phyloP scores from a whole-genome alignment of 2,888 invertebrate species.

The Petrolisthes cinctipes region DNA sequence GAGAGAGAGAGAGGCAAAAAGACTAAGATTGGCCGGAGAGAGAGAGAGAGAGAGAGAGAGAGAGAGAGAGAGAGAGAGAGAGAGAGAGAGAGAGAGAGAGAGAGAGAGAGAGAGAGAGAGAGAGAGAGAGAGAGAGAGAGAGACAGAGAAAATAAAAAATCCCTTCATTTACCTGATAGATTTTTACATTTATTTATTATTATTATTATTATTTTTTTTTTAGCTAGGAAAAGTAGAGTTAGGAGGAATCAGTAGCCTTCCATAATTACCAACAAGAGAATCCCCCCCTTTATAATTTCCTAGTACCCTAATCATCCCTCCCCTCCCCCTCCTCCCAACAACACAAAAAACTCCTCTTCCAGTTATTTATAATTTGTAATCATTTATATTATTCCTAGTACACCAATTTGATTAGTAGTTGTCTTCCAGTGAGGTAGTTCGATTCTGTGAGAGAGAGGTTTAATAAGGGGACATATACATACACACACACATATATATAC shows the following conservation, averaged over 20 bases:
- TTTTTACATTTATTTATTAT: background rate
- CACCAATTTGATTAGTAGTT: background rate
- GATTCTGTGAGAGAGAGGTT: background rate
- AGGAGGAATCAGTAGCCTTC: too few species aligned
- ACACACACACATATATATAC: background rate
- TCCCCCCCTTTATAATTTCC: too few species aligned
- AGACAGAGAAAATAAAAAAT: background rate
- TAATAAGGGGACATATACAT: background rate
- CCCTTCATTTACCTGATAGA: background rate
- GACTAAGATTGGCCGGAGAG: background rate
- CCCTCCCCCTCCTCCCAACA: too few species aligned
- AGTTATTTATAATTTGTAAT: background rate
- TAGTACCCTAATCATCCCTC: too few species aligned
- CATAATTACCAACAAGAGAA: too few species aligned
- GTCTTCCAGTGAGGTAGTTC: background rate
- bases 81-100: background rate
- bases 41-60: background rate
- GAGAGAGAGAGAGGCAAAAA: background rate
- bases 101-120: background rate
- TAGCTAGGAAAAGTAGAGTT: too few species aligned
- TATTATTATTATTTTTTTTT: too few species aligned
- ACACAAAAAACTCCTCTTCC: background rate
- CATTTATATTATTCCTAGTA: background rate
- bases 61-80: background rate
- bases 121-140: background rate